Base-by-base conservation (phyloP, 2,113 vertebrate species). In the Sarotherodon lohbergeri region DNA sequence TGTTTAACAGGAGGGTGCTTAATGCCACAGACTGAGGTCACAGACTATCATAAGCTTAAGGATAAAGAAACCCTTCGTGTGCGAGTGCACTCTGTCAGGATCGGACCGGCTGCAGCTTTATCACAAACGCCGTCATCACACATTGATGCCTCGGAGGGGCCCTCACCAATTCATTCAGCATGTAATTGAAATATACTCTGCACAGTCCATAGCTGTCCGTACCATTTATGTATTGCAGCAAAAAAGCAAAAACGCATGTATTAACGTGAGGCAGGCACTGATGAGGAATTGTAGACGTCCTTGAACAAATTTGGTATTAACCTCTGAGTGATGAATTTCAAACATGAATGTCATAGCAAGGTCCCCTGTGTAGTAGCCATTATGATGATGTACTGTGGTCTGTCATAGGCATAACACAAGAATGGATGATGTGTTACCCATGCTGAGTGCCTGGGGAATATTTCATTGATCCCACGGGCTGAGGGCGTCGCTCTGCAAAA, bases 311-410 rank as follows among this genome's bases (percentile, higher is more conserved):
- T 90, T 83, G 85, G 56, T n/a, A 68, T 90, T 89, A 89, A 87
- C 85, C 87, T 90, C 88, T 6, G 13, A 86, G 83, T 87, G 86
- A 95, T 95, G 88, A 90, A 91, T 90, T 80, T 89, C 50, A 46
- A 54, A 80, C 84, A 81, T 46, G 88, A 92, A 94, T 90, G 94
- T 93, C 95, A 86, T 22, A 36, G 73, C 91, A 94, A 95, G 90
- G 92, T 86, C 85, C 46, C 84, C 56, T 80, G 66, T 87, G 73
- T 90, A 81, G 89, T 82, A 80, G 88, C 66, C 84, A 52, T 91
- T 90, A 92, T 63, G 79, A 90, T 91, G 92, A 93, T 92, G 50
- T 84, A 91, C 61, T 80, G 79, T 55, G 71, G 27, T 27, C 83
- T 88, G 91, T 91, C 88, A 91, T 80, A n/a, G 78, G 89, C 39